Percentiles rank a stretch among this genome's conserved stretches.
phyloP scores from a whole-genome alignment of 2,888 invertebrate genomes.

The Ctenicera cuprea region DNA sequence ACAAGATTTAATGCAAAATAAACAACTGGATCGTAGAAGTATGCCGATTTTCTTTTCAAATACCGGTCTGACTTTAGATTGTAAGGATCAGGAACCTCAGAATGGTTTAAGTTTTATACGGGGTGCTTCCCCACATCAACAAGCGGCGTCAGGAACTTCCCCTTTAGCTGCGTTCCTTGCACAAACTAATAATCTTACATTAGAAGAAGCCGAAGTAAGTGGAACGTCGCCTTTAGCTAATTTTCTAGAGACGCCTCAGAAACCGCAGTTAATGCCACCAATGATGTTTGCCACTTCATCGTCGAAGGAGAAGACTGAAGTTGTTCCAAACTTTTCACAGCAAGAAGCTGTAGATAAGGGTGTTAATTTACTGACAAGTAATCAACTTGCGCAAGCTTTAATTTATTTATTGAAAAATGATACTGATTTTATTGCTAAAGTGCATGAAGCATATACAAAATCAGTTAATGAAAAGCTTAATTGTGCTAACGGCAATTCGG shows the following conservation, averaged over 20 bases:
- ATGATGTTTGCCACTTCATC: slow-evolving; percentile 85
- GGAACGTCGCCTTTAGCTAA: slow-evolving; percentile 75
- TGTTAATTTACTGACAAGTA: slow-evolving; percentile 88
- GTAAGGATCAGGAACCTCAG: slow-evolving; percentile 69
- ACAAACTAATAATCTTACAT: slow-evolving; percentile 58
- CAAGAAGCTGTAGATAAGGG: slow-evolving; percentile 58
- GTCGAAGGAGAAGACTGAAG: slow-evolving; percentile 57
- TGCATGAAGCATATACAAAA: slow-evolving; percentile 95
- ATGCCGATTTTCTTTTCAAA: slow-evolving; percentile 65
- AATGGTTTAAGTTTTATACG: slow-evolving; percentile 75
- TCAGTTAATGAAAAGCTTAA: slow-evolving; percentile 80
- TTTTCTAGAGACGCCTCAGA: slow-evolving; percentile 75
- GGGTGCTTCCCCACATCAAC: slow-evolving; percentile 74
- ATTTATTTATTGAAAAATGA: slow-evolving; percentile 91
- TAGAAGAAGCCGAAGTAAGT: slow-evolving; percentile 57
- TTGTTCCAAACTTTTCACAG: slow-evolving; percentile 32
- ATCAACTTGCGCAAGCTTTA: slow-evolving; percentile 92
- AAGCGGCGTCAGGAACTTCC: slow-evolving; percentile 57
- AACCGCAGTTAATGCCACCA: slow-evolving; percentile 89
- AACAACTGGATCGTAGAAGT: slow-evolving; percentile 63
- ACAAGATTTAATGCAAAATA: slow-evolving; percentile 71
- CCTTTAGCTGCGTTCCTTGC: slow-evolving; percentile 62
- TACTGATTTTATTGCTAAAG: slow-evolving; percentile 89
- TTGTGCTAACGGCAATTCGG: slow-evolving; percentile 39
- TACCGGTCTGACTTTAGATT: slow-evolving; percentile 55